phyloP scores from a whole-genome alignment of 2,113 vertebrate genomes.

The Calidris pugnax region DNA sequence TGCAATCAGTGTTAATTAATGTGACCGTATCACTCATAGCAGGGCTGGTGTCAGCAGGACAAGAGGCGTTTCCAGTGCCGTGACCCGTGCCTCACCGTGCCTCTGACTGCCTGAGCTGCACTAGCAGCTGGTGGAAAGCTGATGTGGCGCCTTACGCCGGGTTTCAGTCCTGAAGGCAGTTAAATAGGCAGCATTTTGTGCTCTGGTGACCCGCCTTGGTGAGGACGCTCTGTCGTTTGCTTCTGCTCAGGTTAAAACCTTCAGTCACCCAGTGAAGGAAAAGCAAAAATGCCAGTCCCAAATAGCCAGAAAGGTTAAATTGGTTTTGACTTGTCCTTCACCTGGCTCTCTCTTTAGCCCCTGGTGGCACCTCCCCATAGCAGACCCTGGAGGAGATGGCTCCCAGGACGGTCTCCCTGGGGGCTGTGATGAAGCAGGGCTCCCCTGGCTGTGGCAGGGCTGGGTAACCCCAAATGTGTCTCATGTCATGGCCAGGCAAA shows the following conservation, averaged over 20 bases:
- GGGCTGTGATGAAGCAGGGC: accelerated
- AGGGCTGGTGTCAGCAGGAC: neutral
- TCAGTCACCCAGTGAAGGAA: neutral
- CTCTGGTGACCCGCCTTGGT: neutral
- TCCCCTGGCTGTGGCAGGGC: neutral
- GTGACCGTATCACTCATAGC: neutral
- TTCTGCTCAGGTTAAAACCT: neutral
- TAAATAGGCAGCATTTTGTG: neutral
- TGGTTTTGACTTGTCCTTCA: neutral
- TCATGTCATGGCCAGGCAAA: neutral
- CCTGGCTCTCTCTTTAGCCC: accelerated
- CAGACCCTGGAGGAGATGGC: neutral
- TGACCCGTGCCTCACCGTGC: neutral
- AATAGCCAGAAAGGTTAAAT: neutral
- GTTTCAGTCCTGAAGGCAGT: accelerated
- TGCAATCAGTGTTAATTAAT: neutral
- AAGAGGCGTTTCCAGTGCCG: neutral
- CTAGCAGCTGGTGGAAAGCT: neutral
- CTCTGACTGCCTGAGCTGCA: neutral
- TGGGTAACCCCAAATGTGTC: neutral
- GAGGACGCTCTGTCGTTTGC: neutral
- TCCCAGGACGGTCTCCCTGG: neutral
- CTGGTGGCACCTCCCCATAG: neutral
- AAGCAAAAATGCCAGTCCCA: accelerated
- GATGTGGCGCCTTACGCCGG: accelerated